Conservation (phyloP, 2,113 vertebrate species). For the Geococcyx californianus region DNA sequence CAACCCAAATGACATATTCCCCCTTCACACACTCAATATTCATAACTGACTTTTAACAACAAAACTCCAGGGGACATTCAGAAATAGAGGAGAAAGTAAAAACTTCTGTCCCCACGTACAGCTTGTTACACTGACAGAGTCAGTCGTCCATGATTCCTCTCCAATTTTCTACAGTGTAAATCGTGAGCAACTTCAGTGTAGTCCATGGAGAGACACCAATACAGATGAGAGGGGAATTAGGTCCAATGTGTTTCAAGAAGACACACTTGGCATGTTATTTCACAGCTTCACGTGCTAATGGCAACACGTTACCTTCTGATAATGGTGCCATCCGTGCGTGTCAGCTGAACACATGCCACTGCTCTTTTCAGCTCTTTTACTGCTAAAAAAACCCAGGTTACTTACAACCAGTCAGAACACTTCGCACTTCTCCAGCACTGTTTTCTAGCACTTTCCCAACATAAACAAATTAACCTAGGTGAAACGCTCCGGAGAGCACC, state of each 20-base stretch:
- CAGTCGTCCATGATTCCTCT: background rate
- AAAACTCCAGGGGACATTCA: constrained; percentile 46
- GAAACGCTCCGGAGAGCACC: background rate
- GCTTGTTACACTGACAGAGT: background rate
- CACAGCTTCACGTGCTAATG: background rate
- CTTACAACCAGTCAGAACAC: background rate
- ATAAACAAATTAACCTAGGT: background rate
- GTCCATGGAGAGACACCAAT: background rate
- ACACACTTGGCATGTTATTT: background rate
- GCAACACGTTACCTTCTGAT: background rate
- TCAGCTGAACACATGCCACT: background rate
- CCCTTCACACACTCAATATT: background rate
- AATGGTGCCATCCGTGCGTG: background rate
- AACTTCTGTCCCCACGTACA: background rate
- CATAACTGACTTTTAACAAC: constrained; percentile 23
- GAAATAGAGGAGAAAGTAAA: constrained; percentile 20
- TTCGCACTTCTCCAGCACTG: background rate
- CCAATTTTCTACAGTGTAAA: background rate
- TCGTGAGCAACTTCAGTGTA: background rate
- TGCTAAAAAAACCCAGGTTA: background rate
- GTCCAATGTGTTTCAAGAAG: background rate
- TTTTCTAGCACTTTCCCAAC: background rate
- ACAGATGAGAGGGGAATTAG: background rate
- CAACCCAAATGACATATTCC: constrained; percentile 46
- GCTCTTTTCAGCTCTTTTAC: background rate